Base-by-base conservation (phyloP, 2,888 invertebrate genomes). In the Cantharis rufa region DNA sequence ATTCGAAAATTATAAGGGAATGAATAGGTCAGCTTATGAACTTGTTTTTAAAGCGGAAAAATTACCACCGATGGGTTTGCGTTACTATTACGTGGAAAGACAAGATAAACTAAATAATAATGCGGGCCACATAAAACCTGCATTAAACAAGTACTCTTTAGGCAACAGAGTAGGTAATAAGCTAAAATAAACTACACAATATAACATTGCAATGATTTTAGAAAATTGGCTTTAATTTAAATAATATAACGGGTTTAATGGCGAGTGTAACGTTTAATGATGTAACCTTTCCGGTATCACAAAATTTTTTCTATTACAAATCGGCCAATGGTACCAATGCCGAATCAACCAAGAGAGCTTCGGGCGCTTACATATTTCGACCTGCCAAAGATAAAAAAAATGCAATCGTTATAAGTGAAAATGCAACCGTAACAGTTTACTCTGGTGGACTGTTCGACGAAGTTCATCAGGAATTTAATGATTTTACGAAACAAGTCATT, bases 361-460 rank as follows among this genome's bases (percentile, higher is more conserved):
- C 98, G 0, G 98, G 98, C 0, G 98, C 98, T 0, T 99, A 99
- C 84, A 94, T 98, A 32, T 95, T 96, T 86, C 89, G 96, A 69
- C 95, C 96, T 15, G 71, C 71, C 15, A 79, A 72, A 15, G 72
- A 72, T 15, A 74, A 71, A 7, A 79, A 80, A 28, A 64, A 73
- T 21, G 70, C 79, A 9, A 27, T 68, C 75, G 71, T 80, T 69
- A 64, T 82, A 15, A 76, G 72, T 11, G 18, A 75, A 16, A 75
- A 77, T 3, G 70, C 76, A 15, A 72, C 75, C 9, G 24, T 78
- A 4, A 70, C 68, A 80, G 87, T 87, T 0, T 80, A 89, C 28
- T 82, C 86, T 70, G 90, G 90, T 0, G 78, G 86, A 0, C 77
- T 90, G 0, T 86, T 90, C 3, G 89, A 92, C 80, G 95, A 95